Evolutionary conservation across 1,140 invertebrate species (phyloP), one percentile per base, ranked within the genome.

Genomic region (Lucilia cuprina): DNA sequence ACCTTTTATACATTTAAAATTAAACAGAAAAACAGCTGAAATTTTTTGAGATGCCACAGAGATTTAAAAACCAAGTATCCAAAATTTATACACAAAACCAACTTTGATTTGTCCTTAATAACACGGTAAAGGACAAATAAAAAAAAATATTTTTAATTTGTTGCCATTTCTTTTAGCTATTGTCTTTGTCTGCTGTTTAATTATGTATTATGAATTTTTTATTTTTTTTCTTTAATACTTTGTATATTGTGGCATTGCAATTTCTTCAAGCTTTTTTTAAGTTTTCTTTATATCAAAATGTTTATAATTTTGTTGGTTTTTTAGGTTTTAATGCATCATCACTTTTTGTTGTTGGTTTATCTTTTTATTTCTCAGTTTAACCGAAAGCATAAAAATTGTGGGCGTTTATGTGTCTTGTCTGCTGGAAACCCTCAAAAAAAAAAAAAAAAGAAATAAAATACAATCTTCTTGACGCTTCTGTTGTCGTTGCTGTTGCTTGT

Each of bases 221-320:
- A 60, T 12, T 60, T 60, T 60, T 60, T 60, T 60, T 60, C 25
- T 30, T 30, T 3, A 30, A 3, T 17, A 41, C 10, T 41, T n/a
- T n/a, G 3, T 7, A 60, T 78, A 17, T 19, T 78, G 75, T n/a
- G 74, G 74, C 35, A n/a, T 74, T 75, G 75, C 75, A 78, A 78
- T 78, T 78, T 78, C 75, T 78, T 78, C 30, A 78, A 78, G 75
- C 75, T 35, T 35, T 78, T 77, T 35, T 78, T 78, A 9, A 7
- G 14, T 60, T 60, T 60, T 60, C 13, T 60, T 60, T 60, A n/a
- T 60, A n/a, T 60, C n/a, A 41, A 10, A 8, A 41, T 41, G 10
- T 60, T 60, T 60, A 0, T 17, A 30, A 30, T 30, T 30, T 30
- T 60, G 14, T 60, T 77, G 34, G 47, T 78, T 78, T 60, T 60